Base-by-base conservation (phyloP, 2,888 invertebrate genomes). In the Amblyteles armatorius region DNA sequence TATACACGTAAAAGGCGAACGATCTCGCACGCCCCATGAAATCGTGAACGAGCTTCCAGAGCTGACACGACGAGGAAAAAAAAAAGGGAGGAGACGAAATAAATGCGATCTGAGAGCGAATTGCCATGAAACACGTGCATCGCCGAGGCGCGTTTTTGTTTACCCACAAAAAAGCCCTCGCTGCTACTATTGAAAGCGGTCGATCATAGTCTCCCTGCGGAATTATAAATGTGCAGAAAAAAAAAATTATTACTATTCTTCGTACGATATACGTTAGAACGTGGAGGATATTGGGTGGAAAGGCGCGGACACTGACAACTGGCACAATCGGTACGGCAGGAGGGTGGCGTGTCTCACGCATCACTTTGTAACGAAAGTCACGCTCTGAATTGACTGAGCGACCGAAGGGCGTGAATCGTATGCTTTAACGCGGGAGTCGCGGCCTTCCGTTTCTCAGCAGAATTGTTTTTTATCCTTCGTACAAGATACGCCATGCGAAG, bases 21-120 rank as follows among this genome's bases (percentile, higher is more conserved):
- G 33, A 44, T 60, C n/a, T 44, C n/a, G 40, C 63, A 63, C 74
- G 74, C 74, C 48, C 74, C 63, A 63, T 74, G 63, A 74, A 74
- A 65, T 48, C 44, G 26, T 40, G 26, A 44, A 19, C 60, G 57
- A 52, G 63, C 63, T 71, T 50, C 60, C 36, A 1, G 60, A 63
- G 79, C 79, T 71, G 69, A 71, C 79, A 16, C 63, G 50, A 50
- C 19, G 67, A 57, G 44, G 60, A 68, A 68, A 69, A 29, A 67
- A 40, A 36, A 33, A 52, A 26, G 48, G 6, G 33, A 13, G n/a
- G 50, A 2, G 40, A 60, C 13, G 57, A 26, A 22, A 44, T 26
- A 73, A 73, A 60, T 33, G n/a, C 63, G 63, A 29, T n/a, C 36
- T 36, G 29, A 16, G 44, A 48, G 33, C 36, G 67, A 67, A 67